Evolutionary conservation across 1,140 invertebrate genomes (phyloP).

Genomic region (Papilio helenus): DNA sequence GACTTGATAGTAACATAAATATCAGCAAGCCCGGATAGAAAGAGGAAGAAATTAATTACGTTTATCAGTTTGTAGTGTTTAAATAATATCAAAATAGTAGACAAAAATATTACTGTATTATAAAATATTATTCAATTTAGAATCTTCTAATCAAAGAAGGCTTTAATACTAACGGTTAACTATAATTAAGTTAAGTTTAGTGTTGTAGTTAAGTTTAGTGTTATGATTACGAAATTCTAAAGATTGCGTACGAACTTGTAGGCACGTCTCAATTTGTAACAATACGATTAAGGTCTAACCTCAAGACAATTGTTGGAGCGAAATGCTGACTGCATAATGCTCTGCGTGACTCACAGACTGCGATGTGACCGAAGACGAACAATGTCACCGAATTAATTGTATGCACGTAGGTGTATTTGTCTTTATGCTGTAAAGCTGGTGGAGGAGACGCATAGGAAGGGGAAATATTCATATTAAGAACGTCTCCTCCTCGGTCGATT

Average conservation of each 20-base stretch:
- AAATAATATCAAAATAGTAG: too few relatives aligned
- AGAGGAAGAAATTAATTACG: too few relatives aligned
- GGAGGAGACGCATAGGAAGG: too few relatives aligned
- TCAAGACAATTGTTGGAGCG: conserved; percentile 39
- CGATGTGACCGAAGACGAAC: conserved; percentile 29
- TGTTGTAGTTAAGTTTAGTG: not conserved
- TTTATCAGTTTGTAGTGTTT: too few relatives aligned
- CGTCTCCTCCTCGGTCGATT: too few relatives aligned
- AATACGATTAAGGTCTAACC: conserved; percentile 36
- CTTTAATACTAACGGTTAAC: not conserved
- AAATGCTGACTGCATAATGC: conserved; percentile 37
- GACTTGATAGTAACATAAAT: not conserved
- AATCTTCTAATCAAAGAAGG: too few relatives aligned
- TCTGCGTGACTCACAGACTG: conserved; percentile 20
- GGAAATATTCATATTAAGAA: too few relatives aligned
- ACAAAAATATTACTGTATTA: too few relatives aligned
- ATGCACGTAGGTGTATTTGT: not conserved
- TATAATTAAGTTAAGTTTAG: not conserved
- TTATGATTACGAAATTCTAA: not conserved
- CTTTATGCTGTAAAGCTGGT: too few relatives aligned
- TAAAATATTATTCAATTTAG: too few relatives aligned
- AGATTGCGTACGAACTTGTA: conserved; percentile 1
- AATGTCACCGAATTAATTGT: not conserved
- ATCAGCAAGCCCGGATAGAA: too few relatives aligned
- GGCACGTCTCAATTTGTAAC: conserved; percentile 12